phyloP scores from a whole-genome alignment of 2,113 vertebrate genomes.

The Junco hyemalis region DNA sequence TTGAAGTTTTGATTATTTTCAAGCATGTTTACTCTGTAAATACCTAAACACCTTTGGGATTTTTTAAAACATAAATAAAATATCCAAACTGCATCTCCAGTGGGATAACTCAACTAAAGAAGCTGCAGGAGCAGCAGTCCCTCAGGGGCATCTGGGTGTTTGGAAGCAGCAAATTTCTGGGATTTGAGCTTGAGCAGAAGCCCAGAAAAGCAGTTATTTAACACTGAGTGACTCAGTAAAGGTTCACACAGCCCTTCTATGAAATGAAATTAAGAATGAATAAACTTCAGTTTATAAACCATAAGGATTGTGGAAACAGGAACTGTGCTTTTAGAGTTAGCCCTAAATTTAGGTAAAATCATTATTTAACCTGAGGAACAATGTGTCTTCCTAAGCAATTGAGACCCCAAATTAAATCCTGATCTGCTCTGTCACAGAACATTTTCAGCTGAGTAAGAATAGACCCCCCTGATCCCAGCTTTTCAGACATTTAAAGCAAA shows the following conservation, averaged over 20 bases:
- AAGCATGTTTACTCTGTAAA: neutral
- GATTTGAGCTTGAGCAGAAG: neutral
- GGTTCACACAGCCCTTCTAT: neutral
- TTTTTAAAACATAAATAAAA: neutral
- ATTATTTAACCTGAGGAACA: neutral
- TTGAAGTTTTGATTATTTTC: neutral
- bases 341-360: neutral
- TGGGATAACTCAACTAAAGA: neutral
- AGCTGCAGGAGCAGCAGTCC: neutral
- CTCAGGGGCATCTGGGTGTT: neutral
- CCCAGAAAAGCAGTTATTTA: neutral
- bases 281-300: neutral
- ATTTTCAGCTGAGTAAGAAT: fast-evolving
- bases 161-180: neutral
- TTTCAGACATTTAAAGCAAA: neutral
- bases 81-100: neutral
- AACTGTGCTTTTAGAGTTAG: neutral
- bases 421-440: neutral
- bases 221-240: neutral
- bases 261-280: neutral
- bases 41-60: neutral
- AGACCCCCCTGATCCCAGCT: neutral
- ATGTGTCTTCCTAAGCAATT: neutral
- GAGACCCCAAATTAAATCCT: neutral
- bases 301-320: neutral